These are phyloP conservation scores for Schlechtendalia chinensis DNA, from an alignment of 1,140 invertebrate genomes.

Conservation along the genomic window DNA sequence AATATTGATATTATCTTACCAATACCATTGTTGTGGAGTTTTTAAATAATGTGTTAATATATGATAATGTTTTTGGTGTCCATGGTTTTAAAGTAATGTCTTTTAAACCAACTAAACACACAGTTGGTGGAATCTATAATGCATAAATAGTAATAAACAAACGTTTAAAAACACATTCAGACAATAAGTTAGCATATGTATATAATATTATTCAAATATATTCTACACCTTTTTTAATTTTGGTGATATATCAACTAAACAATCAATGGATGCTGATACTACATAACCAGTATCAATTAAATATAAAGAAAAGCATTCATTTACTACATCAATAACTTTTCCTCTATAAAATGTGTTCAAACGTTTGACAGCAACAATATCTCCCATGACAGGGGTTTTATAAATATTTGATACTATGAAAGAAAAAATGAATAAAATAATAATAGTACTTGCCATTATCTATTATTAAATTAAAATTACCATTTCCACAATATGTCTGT, in stretches of 20 bases:
- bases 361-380: slow-evolving; percentile 32
- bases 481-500: slow-evolving; percentile 14
- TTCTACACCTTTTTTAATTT: slow-evolving; percentile 27
- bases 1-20: neutral
- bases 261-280: neutral
- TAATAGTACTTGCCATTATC: neutral
- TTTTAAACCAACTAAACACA: slow-evolving; percentile 37
- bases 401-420: neutral
- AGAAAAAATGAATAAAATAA: neutral
- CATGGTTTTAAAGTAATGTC: slow-evolving; percentile 22
- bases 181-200: neutral
- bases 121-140: slow-evolving; percentile 28
- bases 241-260: neutral
- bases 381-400: neutral
- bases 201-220: neutral
- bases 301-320: slow-evolving; percentile 18
- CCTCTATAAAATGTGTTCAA: slow-evolving; percentile 23
- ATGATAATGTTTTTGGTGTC: neutral
- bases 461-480: slow-evolving; percentile 10
- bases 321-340: slow-evolving; percentile 3
- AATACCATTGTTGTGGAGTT: slow-evolving; percentile 31
- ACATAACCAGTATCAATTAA: slow-evolving; percentile 14
- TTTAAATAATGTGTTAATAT: slow-evolving; percentile 17
- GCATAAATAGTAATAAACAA: neutral
- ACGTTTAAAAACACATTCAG: neutral